These are phyloP conservation scores for Ypsolopha scabrella DNA, from an alignment of 2,888 invertebrate species.

Conservation along the genomic window DNA sequence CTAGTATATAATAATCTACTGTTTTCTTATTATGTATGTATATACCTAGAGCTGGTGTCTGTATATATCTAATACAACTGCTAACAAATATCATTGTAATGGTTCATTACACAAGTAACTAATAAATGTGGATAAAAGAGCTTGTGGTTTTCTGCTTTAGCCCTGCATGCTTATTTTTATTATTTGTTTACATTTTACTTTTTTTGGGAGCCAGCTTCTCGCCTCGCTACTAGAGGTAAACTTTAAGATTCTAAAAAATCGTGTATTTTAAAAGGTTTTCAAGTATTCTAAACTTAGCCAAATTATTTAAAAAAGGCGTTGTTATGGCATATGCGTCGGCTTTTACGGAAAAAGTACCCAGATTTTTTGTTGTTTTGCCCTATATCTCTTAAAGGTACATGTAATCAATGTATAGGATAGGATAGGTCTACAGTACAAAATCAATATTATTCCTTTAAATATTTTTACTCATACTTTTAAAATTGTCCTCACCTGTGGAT, in stretches of 20 bases:
- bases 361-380: too few relatives aligned
- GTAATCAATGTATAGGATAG: too few relatives aligned
- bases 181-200: conserved; percentile 23
- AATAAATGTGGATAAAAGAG: conserved; percentile 63
- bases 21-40: conserved; percentile 13
- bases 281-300: not conserved
- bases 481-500: too few relatives aligned
- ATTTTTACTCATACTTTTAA: too few relatives aligned
- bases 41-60: conserved; percentile 17
- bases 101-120: conserved; percentile 52
- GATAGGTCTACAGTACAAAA: too few relatives aligned
- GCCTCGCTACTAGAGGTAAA: not conserved
- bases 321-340: too few relatives aligned
- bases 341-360: too few relatives aligned
- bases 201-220: conserved; percentile 2
- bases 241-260: too few relatives aligned
- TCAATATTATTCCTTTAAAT: too few relatives aligned
- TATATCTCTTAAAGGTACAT: too few relatives aligned
- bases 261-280: too few relatives aligned
- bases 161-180: conserved; percentile 57
- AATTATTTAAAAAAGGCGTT: not conserved
- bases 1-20: not conserved
- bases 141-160: conserved; percentile 67
- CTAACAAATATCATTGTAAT: conserved; percentile 39
- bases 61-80: conserved; percentile 23